Conservation (phyloP, 2,888 invertebrate genomes). For the Synergus umbraculus region DNA sequence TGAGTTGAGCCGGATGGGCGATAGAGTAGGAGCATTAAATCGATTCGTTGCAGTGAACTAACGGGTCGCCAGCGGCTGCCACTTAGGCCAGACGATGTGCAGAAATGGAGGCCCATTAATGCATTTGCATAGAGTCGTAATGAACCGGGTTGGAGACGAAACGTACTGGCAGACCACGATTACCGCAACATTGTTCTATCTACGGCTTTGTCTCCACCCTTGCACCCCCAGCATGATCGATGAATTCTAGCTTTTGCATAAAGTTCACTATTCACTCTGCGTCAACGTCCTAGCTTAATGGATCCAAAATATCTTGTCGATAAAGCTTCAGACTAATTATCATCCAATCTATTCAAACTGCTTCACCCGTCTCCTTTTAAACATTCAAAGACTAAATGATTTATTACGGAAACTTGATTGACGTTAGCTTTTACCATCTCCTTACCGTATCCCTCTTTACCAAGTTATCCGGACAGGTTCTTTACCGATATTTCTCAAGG, state of each 20-base stretch:
- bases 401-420: conserved; percentile 35
- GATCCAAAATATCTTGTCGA: conserved; percentile 35
- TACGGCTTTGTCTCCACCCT: conserved; percentile 42
- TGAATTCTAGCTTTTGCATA: conserved; percentile 42
- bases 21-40: conserved; percentile 48
- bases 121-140: conserved; percentile 52
- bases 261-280: conserved; percentile 21
- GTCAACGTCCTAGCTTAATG: conserved; percentile 9
- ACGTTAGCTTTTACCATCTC: conserved; percentile 17
- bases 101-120: conserved; percentile 53
- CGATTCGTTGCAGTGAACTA: conserved; percentile 49
- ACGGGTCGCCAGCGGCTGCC: conserved; percentile 42
- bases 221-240: conserved; percentile 12
- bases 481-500: conserved; percentile 5
- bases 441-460: conserved; percentile 11
- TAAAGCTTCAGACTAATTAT: conserved; percentile 21
- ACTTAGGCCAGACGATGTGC: conserved; percentile 45
- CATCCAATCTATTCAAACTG: conserved; percentile 22
- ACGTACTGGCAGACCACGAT: conserved; percentile 44
- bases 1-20: conserved; percentile 39
- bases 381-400: conserved; percentile 33
- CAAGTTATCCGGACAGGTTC: conserved; percentile 28
- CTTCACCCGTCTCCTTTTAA: neutral
- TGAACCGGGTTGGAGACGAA: conserved; percentile 45
- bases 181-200: conserved; percentile 50